These are phyloP conservation scores for Epinotia brunnichana DNA, from an alignment of 2,888 invertebrate species.

Conservation along the genomic window DNA sequence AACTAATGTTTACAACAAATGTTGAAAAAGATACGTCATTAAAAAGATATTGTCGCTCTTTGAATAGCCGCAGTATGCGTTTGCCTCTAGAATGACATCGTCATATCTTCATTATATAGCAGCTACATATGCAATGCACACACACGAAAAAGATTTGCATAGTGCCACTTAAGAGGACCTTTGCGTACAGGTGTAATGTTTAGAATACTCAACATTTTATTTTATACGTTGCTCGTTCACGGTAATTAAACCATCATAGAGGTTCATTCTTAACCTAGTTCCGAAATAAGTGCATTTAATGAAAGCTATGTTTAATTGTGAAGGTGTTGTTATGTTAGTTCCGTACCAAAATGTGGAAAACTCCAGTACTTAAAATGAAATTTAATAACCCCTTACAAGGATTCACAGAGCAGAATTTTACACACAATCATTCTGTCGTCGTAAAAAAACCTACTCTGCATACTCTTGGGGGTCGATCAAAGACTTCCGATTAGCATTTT, in stretches of 20 bases:
- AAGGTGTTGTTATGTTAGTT: not conserved
- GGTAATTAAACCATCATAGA: slow-evolving; percentile 9
- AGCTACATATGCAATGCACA: not conserved
- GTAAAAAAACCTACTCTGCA: not conserved
- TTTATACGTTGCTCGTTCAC: slow-evolving; percentile 1
- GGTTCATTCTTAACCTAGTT: not conserved
- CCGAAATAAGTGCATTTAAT: not conserved
- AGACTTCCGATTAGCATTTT: not conserved
- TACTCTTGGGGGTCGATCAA: not conserved
- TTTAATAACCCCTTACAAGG: not conserved
- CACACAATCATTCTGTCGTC: not conserved
- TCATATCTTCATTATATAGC: not conserved
- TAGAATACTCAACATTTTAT: slow-evolving; percentile 13
- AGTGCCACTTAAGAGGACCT: slow-evolving; percentile 14
- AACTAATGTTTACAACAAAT: no score
- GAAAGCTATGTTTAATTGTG: not conserved
- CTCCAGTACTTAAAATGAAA: not conserved
- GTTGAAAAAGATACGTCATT: no score
- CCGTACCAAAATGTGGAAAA: not conserved
- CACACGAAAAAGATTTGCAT: slow-evolving; percentile 12
- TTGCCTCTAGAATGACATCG: not conserved
- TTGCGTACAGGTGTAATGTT: slow-evolving; percentile 17
- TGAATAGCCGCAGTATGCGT: not conserved
- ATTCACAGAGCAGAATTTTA: not conserved
- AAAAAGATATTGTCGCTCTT: no score